Evolutionary conservation across 2,888 invertebrate species (phyloP).

Genomic region (Drosophila paranaensis): DNA sequence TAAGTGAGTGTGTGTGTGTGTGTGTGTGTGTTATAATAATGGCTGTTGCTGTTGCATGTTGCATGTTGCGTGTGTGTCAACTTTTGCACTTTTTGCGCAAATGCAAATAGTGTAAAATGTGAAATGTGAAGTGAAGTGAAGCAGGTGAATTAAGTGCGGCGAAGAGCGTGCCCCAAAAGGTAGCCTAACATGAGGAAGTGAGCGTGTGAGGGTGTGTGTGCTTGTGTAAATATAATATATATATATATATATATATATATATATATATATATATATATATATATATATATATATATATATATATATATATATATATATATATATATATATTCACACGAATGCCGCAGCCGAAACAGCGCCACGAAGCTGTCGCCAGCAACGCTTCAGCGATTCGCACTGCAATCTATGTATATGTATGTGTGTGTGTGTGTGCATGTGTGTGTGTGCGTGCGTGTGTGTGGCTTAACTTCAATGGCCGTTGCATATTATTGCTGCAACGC

Average conservation of each 20-base stretch:
- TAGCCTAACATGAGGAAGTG: constrained; percentile 1
- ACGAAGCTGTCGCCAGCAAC: constrained; percentile 52
- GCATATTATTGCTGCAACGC: constrained; percentile 57
- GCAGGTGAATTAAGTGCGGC: constrained; percentile 53
- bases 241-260: too few relatives aligned
- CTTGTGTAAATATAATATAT: too few relatives aligned
- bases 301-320: too few relatives aligned
- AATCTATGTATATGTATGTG: constrained; percentile 15
- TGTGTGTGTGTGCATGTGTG: constrained; percentile 14
- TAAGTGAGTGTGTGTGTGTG: constrained; percentile 5
- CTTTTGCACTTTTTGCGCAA: constrained; percentile 76
- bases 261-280: constrained; percentile 10
- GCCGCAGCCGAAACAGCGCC: constrained; percentile 42
- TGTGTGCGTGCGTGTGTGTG: constrained; percentile 33
- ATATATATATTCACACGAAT: constrained; percentile 49
- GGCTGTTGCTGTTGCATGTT: constrained; percentile 39
- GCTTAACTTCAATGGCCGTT: constrained; percentile 70
- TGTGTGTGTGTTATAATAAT: constrained; percentile 19
- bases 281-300: constrained; percentile 10
- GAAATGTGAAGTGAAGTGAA: constrained; percentile 35
- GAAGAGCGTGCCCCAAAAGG: constrained; percentile 4
- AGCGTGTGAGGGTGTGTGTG: constrained; percentile 1
- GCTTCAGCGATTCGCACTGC: constrained; percentile 69
- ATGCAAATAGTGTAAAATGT: constrained; percentile 71
- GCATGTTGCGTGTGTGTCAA: constrained; percentile 71